phyloP scores from a whole-genome alignment of 2,797 vertebrate genomes.

The Delichon dasypus region DNA sequence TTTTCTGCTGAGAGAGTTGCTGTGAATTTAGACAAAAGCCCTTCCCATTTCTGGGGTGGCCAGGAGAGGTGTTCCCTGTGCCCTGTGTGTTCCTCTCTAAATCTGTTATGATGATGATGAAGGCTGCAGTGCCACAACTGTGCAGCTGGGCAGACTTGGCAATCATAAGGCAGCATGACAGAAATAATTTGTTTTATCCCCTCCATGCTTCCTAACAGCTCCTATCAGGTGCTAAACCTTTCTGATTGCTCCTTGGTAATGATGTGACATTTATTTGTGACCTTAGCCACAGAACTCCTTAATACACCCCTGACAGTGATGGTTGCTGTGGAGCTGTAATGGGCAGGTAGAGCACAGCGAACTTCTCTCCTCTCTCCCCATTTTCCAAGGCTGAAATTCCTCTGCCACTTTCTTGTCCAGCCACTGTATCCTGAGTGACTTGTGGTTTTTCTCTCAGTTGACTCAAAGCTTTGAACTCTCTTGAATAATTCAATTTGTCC shows the following conservation, averaged over 20 bases:
- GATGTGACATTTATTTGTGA: slow-evolving; percentile 4
- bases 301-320: background rate
- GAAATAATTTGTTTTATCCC: background rate
- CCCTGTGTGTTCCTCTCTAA: background rate
- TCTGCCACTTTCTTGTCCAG: background rate
- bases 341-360: background rate
- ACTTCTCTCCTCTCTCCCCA: background rate
- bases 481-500: slow-evolving; percentile 10
- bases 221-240: background rate
- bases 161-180: background rate
- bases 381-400: background rate
- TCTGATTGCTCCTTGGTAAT: background rate
- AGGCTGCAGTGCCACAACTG: background rate
- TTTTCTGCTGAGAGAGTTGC: background rate
- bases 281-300: background rate
- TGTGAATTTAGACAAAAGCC: background rate
- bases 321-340: background rate
- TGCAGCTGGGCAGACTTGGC: background rate
- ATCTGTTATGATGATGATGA: background rate
- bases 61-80: background rate
- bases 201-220: background rate
- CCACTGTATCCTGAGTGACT: background rate
- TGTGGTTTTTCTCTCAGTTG: slow-evolving; percentile 10
- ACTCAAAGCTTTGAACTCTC: slow-evolving; percentile 22
- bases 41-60: background rate